Evolutionary conservation across 2,113 vertebrate genomes (phyloP).

Genomic region (Podarcis raffonei): DNA sequence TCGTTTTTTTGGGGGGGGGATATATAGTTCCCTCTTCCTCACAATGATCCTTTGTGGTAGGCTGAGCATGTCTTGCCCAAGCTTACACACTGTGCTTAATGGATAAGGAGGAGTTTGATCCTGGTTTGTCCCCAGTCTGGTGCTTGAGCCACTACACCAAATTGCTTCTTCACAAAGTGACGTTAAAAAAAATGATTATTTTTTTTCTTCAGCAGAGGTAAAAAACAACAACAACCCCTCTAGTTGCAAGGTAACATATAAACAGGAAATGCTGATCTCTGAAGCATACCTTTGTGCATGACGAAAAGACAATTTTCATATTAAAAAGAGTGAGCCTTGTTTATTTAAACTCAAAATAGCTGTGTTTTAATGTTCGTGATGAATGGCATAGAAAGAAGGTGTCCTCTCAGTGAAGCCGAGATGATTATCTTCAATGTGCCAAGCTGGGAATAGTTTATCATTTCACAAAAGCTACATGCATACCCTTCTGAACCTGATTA

Average conservation of each 20-base stretch:
- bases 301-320: constrained; percentile 4
- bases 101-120: background rate
- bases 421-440: constrained; percentile 36
- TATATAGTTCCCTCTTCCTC: too few species aligned
- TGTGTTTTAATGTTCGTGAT: constrained; percentile 45
- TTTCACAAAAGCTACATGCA: constrained; percentile 51
- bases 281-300: constrained; percentile 13
- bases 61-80: too few species aligned
- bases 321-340: constrained; percentile 34
- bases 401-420: constrained; percentile 44
- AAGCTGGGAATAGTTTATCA: constrained; percentile 57
- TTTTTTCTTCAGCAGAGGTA: constrained; percentile 4
- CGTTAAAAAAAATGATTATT: background rate
- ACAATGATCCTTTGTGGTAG: too few species aligned
- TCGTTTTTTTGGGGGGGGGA: too few species aligned
- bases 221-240: background rate
- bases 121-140: background rate
- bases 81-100: too few species aligned
- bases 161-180: background rate
- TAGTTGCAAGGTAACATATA: constrained; percentile 13
- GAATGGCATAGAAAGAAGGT: constrained; percentile 61
- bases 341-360: constrained; percentile 22
- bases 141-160: background rate
- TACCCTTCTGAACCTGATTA: constrained; percentile 65
- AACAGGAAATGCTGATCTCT: constrained; percentile 38